Evolutionary conservation across 2,113 vertebrate genomes (phyloP), one percentile per base, ranked within the genome.

Genomic region (Abramis brama): DNA sequence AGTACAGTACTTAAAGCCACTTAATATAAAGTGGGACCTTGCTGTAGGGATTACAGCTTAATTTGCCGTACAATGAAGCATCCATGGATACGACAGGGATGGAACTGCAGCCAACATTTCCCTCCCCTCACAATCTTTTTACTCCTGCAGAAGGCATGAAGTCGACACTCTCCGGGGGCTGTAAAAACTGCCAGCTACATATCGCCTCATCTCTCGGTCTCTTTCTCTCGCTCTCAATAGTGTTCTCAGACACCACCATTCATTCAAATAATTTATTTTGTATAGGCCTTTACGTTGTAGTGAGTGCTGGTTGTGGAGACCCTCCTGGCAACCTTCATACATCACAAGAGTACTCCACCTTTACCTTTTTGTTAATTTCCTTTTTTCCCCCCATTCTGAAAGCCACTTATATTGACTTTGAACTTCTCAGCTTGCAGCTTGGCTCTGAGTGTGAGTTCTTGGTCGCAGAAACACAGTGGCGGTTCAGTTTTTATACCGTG

Each of bases 21-120:
- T 33, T 33, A 33, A 4, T 33, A 33, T 33, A 33, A 33, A 33
- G 33, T 33, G 33, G 33, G 33, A 33, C 33, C 33, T 33, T 33
- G 64, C 84, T 79, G 77, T 64, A 50, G 27, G 64, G 83, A 81
- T 21, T 71, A 33, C 15, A 25, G 12, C 70, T 88, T 79, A 73
- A 84, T 77, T 82, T 85, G 13, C 36, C 19, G 62, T 39, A 85
- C 87, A 79, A 57, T 74, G 73, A 60, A 74, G 70, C 52, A 60
- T 62, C 87, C 64, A 60, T 59, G 86, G 76, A 57, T 60, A 70
- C 6, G 15, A 66, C 82, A 33, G 39, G 47, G 39, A 79, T 17
- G 36, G 43, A 68, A 75, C 39, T 55, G 39, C 60, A 12, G 66
- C 68, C 80, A 66, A 66, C 36, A 79, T 36, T 59, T 75, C 43